Conservation (phyloP, 2,888 invertebrate species). For the Sminthurides aquaticus region DNA sequence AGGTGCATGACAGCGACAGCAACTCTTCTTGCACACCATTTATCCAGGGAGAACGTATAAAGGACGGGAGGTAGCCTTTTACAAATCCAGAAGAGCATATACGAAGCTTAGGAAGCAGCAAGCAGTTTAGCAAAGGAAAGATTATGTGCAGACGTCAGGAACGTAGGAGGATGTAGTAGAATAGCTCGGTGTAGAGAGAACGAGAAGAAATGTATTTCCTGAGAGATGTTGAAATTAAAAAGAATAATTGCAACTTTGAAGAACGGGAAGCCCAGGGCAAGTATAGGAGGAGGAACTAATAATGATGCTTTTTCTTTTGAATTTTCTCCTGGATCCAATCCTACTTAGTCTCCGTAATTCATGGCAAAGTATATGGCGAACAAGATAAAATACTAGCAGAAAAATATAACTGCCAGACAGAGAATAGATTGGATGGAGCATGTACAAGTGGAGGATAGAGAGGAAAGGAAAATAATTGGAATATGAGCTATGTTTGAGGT, state of each 20-base stretch:
- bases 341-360: too few relatives aligned
- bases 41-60: too few relatives aligned
- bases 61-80: too few relatives aligned
- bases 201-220: not conserved
- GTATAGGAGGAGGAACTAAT: not conserved
- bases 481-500: not conserved
- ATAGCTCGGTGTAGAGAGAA: not conserved
- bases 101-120: not conserved
- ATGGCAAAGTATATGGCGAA: too few relatives aligned
- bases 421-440: not conserved
- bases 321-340: too few relatives aligned
- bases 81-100: not conserved
- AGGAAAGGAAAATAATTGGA: not conserved
- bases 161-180: not conserved
- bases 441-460: too few relatives aligned
- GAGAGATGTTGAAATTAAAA: not conserved
- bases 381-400: too few relatives aligned
- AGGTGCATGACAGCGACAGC: not conserved
- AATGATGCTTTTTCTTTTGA: not conserved
- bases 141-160: not conserved
- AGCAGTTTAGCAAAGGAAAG: not conserved
- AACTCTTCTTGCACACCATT: too few relatives aligned
- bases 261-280: not conserved
- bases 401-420: not conserved
- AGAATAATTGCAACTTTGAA: conserved; percentile 3